Evolutionary conservation across 1,140 invertebrate genomes (phyloP), one percentile per base, ranked within the genome.

Genomic region (Dendrolimus punctatus): DNA sequence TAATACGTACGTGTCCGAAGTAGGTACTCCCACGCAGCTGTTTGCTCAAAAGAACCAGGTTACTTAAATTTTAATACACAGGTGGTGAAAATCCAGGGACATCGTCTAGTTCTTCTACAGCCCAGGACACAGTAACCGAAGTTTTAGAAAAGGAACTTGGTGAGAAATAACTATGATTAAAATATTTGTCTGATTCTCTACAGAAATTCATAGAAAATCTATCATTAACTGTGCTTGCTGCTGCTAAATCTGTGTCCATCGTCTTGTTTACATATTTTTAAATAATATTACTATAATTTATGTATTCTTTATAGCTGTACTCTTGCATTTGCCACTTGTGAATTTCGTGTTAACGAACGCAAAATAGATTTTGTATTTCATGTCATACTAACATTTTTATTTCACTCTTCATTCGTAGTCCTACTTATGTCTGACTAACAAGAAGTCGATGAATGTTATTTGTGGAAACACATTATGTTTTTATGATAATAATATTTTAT

Each of bases 121-220:
- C 66, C 45, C 64, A 71, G 51, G 52, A 52, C 43, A 62, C 69
- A 58, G 60, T 58, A 38, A 60, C 61, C 48, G 73, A 77, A 60
- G 62, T 83, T 55, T 60, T 73, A 50, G 78, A 85, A 62, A 73
- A 77, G 58, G 72, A 82, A 53, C 69, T 81, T 56, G 81, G 81
- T 85, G 68, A 83, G 79, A 73, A 47, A 56, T 53, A 45, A 23
- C 37, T 49, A 42, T 23, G 4, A 9, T 8, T 45, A 8, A 6
- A 8, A 6, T 6, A 9, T n/a, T 45, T 9, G 6, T 45, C n/a
- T n/a, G 8, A 8, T 8, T 5, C 23, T 45, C 6, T 45, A 9
- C 6, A 45, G 4, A 9, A 3, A n/a, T n/a, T 6, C 5, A 9
- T 6, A 45, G 6, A 8, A 45, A 45, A 45, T 45, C 6, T 45